Evolutionary conservation across 2,888 invertebrate species (phyloP).

Genomic region (Metopia argyrocephala): DNA sequence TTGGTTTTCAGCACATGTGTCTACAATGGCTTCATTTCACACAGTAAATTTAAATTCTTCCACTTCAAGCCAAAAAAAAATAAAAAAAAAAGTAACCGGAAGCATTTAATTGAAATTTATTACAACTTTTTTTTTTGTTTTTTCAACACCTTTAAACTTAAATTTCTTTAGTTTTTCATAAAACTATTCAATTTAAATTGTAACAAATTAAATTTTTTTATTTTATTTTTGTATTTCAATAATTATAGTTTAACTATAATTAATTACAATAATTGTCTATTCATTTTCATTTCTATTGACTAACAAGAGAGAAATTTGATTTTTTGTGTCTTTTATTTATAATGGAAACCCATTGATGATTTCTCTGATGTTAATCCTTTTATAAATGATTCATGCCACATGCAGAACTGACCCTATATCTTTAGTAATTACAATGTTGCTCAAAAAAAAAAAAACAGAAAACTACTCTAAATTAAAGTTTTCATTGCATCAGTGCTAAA

Average conservation of each 20-base stretch:
- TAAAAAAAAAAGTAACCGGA: conserved; percentile 21
- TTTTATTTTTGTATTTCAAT: neutral
- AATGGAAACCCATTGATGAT: conserved; percentile 4
- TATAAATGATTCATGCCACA: conserved; percentile 15
- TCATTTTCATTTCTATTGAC: conserved; percentile 36
- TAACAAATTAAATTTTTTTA: neutral
- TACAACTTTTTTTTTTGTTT: conserved; percentile 20
- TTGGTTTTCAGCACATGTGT: conserved; percentile 51
- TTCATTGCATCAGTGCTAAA: no score
- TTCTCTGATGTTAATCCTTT: neutral
- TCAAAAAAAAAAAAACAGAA: no score
- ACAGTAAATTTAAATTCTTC: conserved; percentile 61
- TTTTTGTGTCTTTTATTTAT: neutral
- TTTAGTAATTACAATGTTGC: neutral
- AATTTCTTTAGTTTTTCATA: conserved; percentile 2
- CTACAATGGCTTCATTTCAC: conserved; percentile 65
- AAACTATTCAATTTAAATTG: neutral
- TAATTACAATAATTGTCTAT: conserved; percentile 54
- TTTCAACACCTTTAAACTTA: conserved; percentile 17
- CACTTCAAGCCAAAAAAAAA: neutral
- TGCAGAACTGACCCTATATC: neutral
- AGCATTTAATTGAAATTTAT: conserved; percentile 63
- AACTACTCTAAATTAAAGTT: no score
- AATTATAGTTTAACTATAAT: conserved; percentile 34
- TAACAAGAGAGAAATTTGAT: conserved; percentile 18